A percentile compares a stretch with the other conserved stretches of the same genome.
Evolutionary conservation across 1,140 invertebrate genomes (phyloP).

Genomic region (Sminthurides bifidus): DNA sequence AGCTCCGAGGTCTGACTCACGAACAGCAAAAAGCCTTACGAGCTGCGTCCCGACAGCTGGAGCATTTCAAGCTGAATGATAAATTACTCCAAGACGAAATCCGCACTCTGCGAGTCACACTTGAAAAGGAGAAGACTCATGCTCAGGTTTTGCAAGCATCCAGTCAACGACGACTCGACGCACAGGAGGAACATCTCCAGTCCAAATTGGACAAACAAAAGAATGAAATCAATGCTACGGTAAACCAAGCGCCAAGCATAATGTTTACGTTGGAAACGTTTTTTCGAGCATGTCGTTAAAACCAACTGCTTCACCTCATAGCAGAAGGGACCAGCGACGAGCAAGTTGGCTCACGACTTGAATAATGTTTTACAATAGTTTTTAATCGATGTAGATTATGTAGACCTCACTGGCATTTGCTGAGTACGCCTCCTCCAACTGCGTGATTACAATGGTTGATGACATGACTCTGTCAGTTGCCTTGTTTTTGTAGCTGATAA

Average conservation of each 20-base stretch:
- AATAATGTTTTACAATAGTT: not conserved
- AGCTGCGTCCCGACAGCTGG: slow-evolving; percentile 44
- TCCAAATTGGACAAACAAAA: slow-evolving; percentile 40
- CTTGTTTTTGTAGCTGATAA: too few relatives aligned
- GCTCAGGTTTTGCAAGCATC: slow-evolving; percentile 18
- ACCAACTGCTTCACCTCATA: too few relatives aligned
- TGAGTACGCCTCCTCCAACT: too few relatives aligned
- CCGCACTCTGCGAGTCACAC: slow-evolving; percentile 39
- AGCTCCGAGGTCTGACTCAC: slow-evolving; percentile 43
- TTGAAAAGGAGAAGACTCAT: slow-evolving; percentile 43
- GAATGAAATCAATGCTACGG: slow-evolving; percentile 10
- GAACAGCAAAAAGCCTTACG: slow-evolving; percentile 47
- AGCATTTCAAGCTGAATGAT: slow-evolving; percentile 45
- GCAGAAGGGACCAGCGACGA: too few relatives aligned
- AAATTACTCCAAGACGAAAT: slow-evolving; percentile 44
- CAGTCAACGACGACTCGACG: slow-evolving; percentile 24
- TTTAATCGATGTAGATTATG: not conserved
- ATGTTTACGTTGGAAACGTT: too few relatives aligned
- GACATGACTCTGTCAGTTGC: too few relatives aligned
- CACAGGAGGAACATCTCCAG: slow-evolving; percentile 23
- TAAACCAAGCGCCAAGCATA: not conserved
- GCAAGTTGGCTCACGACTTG: too few relatives aligned
- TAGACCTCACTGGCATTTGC: not conserved
- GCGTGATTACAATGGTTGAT: too few relatives aligned
- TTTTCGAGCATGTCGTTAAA: too few relatives aligned